Evolutionary conservation across 2,113 vertebrate species (phyloP).

Genomic region (Arothron firmamentum): DNA sequence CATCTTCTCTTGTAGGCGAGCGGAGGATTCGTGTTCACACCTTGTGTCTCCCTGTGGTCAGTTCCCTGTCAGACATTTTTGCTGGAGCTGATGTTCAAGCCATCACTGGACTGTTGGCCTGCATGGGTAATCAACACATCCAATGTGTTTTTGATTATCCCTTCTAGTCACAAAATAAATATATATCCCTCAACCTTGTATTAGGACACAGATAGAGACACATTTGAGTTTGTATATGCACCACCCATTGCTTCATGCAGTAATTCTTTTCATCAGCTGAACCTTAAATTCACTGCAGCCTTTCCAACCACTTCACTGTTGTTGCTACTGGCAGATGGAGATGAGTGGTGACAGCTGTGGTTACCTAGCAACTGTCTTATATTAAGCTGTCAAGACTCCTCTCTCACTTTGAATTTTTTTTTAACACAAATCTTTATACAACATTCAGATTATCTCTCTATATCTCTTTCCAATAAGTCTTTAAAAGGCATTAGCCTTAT

Average conservation of each 20-base stretch:
- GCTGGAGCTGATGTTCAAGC: slow-evolving; percentile 94
- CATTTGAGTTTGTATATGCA: not conserved
- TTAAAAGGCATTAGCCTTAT: no score
- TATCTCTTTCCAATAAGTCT: no score
- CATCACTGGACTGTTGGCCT: slow-evolving; percentile 88
- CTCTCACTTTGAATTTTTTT: slow-evolving; percentile 1
- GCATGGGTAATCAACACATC: slow-evolving; percentile 83
- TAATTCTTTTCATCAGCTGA: not conserved
- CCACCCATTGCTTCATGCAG: not conserved
- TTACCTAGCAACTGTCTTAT: slow-evolving; percentile 30
- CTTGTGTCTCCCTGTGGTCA: slow-evolving; percentile 92
- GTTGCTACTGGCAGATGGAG: slow-evolving; percentile 47
- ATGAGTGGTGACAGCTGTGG: slow-evolving; percentile 43
- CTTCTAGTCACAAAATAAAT: not conserved
- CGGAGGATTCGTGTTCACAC: slow-evolving; percentile 95
- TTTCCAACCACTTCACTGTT: slow-evolving; percentile 23
- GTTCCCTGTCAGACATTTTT: slow-evolving; percentile 87
- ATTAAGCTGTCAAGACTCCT: slow-evolving; percentile 18
- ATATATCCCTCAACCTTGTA: not conserved
- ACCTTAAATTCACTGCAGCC: slow-evolving; percentile 2
- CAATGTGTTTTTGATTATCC: not conserved
- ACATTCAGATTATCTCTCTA: not conserved
- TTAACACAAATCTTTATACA: not conserved
- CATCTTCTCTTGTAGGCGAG: slow-evolving; percentile 77
- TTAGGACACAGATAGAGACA: not conserved